phyloP scores from a whole-genome alignment of 2,797 vertebrate species.

The Cossypha polioptera region DNA sequence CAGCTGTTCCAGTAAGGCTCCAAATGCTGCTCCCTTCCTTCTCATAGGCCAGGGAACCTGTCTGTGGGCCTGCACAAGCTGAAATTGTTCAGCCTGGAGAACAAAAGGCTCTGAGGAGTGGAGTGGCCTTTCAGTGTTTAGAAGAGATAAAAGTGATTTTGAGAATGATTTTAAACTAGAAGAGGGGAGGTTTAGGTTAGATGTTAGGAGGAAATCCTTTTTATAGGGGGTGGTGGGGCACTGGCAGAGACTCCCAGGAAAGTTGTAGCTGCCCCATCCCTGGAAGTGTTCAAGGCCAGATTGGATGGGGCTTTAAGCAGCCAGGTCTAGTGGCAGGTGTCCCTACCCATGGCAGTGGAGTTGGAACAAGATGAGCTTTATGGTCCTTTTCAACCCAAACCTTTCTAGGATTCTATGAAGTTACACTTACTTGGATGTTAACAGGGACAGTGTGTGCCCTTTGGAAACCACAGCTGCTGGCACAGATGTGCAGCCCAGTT shows the following conservation, averaged over 20 bases:
- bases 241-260: background rate
- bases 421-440: background rate
- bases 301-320: background rate
- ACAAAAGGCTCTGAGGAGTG: background rate
- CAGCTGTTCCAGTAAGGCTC: slow-evolving; percentile 80
- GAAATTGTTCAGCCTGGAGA: background rate
- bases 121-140: background rate
- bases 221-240: background rate
- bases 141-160: background rate
- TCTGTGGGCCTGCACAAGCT: background rate
- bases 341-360: background rate
- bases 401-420: background rate
- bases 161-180: background rate
- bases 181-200: background rate
- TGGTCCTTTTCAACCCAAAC: background rate
- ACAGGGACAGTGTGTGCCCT: background rate
- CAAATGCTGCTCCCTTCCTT: background rate
- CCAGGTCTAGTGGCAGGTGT: background rate
- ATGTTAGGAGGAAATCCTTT: background rate
- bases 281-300: background rate
- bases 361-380: background rate
- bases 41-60: background rate
- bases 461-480: background rate
- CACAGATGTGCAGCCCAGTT: background rate
- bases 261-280: background rate